phyloP scores from a whole-genome alignment of 2,797 vertebrate species.

The Neosalanx taihuensis region DNA sequence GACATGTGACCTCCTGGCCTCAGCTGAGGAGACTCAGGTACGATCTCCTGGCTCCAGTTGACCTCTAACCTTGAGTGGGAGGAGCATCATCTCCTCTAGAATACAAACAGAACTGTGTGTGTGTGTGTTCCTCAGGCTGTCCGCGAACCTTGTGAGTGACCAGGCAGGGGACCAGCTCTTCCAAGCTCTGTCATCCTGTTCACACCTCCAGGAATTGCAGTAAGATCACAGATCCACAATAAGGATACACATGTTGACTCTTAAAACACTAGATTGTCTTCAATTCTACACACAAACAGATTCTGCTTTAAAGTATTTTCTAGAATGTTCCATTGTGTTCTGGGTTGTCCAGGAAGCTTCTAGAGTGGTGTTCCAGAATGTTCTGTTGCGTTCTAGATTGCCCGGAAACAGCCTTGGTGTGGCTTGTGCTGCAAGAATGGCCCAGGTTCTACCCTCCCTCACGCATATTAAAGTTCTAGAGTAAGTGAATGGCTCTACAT shows the following conservation, averaged over 20 bases:
- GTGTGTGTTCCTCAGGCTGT: slow-evolving; percentile 67
- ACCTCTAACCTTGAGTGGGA: no score
- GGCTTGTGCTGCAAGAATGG: slow-evolving; percentile 66
- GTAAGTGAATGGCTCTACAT: slow-evolving; percentile 67
- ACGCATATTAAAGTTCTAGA: slow-evolving; percentile 70
- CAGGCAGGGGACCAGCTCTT: slow-evolving; percentile 69
- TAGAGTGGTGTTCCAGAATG: neutral
- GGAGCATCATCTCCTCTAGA: neutral
- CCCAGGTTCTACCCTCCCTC: slow-evolving; percentile 64
- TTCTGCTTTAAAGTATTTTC: neutral
- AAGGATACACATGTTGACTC: neutral
- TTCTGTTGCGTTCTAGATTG: slow-evolving; percentile 66
- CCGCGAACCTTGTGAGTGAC: slow-evolving; percentile 70
- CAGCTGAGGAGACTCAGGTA: slow-evolving; percentile 79
- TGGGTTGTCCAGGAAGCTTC: neutral
- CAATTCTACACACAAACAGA: neutral
- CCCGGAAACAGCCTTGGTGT: slow-evolving; percentile 75
- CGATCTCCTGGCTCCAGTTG: neutral
- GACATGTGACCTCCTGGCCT: slow-evolving; percentile 67
- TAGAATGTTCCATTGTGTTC: neutral
- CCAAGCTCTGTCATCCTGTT: slow-evolving; percentile 68
- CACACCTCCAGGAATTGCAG: slow-evolving; percentile 76
- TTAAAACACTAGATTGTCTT: neutral
- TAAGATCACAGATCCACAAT: slow-evolving; percentile 58
- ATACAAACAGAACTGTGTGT: neutral